Percentiles rank a stretch among this genome's conserved stretches.
Evolutionary conservation across 2,888 invertebrate genomes (phyloP).

Genomic region (Cosmia trapezina): DNA sequence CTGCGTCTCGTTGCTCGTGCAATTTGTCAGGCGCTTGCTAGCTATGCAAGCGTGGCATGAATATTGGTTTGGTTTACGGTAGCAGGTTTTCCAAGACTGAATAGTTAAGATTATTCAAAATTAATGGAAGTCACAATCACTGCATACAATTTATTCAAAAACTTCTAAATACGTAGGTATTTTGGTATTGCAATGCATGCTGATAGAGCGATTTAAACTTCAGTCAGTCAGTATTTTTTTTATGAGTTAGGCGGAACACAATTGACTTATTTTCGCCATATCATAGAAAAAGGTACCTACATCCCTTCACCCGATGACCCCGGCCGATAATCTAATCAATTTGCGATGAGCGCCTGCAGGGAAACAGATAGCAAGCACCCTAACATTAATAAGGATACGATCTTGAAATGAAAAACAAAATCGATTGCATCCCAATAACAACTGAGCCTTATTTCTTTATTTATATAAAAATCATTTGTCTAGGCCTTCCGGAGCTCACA

Average conservation of each 20-base stretch:
- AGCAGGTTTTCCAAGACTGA: not conserved
- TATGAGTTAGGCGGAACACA: not conserved
- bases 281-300: not conserved
- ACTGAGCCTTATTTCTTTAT: not conserved
- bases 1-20: slow-evolving; percentile 45
- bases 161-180: not conserved
- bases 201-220: too few relatives aligned
- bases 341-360: slow-evolving; percentile 1
- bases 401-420: not conserved
- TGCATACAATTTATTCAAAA: not conserved
- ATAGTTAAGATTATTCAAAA: not conserved
- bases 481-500: not conserved
- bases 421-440: not conserved
- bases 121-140: not conserved
- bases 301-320: not conserved
- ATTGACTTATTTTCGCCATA: not conserved
- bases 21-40: slow-evolving; percentile 55
- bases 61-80: slow-evolving; percentile 22
- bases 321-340: not conserved
- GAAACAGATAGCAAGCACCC: slow-evolving; percentile 1
- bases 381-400: not conserved
- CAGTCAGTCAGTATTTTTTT: too few relatives aligned
- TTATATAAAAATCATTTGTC: not conserved
- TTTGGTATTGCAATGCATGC: too few relatives aligned
- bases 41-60: not conserved